Evolutionary conservation across 2,888 invertebrate genomes (phyloP).

Genomic region (Yponomeuta cagnagella): DNA sequence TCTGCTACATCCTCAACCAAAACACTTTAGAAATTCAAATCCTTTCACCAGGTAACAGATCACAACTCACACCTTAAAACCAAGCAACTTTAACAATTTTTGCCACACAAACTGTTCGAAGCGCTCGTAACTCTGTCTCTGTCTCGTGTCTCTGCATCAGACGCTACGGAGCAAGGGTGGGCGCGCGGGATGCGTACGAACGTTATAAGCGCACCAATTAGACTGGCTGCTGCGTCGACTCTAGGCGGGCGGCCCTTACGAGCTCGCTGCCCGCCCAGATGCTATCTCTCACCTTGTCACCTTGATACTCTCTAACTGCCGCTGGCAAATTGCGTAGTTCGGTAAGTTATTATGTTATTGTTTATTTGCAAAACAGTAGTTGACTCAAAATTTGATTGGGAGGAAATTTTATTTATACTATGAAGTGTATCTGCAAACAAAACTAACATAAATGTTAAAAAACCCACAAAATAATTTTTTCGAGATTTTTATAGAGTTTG

Average conservation of each 20-base stretch:
- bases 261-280: slow-evolving; percentile 53
- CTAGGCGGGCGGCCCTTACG: slow-evolving; percentile 19
- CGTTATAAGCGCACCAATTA: slow-evolving; percentile 42
- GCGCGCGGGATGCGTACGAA: slow-evolving; percentile 34
- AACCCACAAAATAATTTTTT: too few relatives aligned
- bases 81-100: neutral
- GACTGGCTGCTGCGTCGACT: slow-evolving; percentile 34
- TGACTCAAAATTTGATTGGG: too few relatives aligned
- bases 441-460: too few relatives aligned
- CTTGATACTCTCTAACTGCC: slow-evolving; percentile 4
- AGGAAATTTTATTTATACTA: too few relatives aligned
- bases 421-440: too few relatives aligned
- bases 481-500: too few relatives aligned
- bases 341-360: too few relatives aligned
- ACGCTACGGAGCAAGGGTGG: neutral
- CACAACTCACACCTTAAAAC: neutral
- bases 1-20: neutral
- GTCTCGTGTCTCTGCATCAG: too few relatives aligned
- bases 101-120: too few relatives aligned
- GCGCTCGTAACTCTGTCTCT: too few relatives aligned
- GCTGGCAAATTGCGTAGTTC: neutral
- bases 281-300: slow-evolving; percentile 40
- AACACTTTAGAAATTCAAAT: neutral
- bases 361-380: too few relatives aligned
- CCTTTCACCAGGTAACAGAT: slow-evolving; percentile 3